Evolutionary conservation across 2,888 invertebrate genomes (phyloP).

Genomic region (Epistrophe eligans): DNA sequence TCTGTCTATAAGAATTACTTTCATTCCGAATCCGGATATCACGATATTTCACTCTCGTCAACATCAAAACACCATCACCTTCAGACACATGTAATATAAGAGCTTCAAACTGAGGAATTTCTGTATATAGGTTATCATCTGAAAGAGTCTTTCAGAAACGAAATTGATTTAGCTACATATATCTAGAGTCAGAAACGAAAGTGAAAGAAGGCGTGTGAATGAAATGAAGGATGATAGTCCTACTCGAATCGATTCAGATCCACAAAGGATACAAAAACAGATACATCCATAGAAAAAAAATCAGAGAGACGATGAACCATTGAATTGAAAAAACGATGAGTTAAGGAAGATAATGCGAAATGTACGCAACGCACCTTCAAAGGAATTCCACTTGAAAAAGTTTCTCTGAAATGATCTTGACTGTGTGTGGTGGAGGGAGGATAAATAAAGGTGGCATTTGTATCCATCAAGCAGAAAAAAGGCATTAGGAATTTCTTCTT

Average conservation of each 20-base stretch:
- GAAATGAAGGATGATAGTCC: slow-evolving; percentile 36
- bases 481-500: slow-evolving; percentile 40
- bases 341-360: slow-evolving; percentile 5
- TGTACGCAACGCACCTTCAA: slow-evolving; percentile 29
- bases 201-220: slow-evolving; percentile 25
- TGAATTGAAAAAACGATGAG: slow-evolving; percentile 47
- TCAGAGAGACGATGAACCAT: slow-evolving; percentile 8
- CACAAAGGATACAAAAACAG: not conserved
- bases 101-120: slow-evolving; percentile 36
- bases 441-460: slow-evolving; percentile 5
- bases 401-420: slow-evolving; percentile 7
- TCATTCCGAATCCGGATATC: slow-evolving; percentile 37
- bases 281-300: slow-evolving; percentile 24
- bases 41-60: not conserved
- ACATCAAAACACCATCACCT: not conserved
- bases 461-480: slow-evolving; percentile 10
- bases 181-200: slow-evolving; percentile 1
- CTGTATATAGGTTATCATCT: not conserved
- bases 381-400: slow-evolving; percentile 43
- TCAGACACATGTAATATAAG: slow-evolving; percentile 4
- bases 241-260: slow-evolving; percentile 33
- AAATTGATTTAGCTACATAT: slow-evolving; percentile 20
- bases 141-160: slow-evolving; percentile 20
- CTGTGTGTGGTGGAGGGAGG: not conserved
- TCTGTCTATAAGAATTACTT: slow-evolving; percentile 34